Evolutionary conservation across 2,888 invertebrate genomes (phyloP).

Genomic region (Perdita meconis): DNA sequence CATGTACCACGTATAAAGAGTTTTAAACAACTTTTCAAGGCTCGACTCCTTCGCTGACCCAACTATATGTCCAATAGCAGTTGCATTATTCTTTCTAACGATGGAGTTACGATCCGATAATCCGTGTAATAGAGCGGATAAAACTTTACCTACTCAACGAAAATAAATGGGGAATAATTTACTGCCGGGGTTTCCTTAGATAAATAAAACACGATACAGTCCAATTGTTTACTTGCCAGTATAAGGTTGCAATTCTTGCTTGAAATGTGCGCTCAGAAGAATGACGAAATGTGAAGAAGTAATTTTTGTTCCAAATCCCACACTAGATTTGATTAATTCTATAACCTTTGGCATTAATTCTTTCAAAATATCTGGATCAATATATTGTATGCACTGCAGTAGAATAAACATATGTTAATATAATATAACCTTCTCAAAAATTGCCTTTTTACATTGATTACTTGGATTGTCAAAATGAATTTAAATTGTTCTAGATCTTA

Average conservation of each 20-base stretch:
- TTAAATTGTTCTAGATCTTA: too few relatives aligned
- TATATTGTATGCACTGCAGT: conserved; percentile 88
- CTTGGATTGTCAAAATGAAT: too few relatives aligned
- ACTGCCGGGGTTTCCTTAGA: background rate
- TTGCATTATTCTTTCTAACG: conserved; percentile 93
- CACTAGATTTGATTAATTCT: conserved; percentile 92
- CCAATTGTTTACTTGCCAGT: conserved; percentile 82
- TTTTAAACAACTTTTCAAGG: conserved; percentile 88
- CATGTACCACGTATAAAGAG: conserved; percentile 88
- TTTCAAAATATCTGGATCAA: conserved; percentile 91
- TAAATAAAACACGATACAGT: background rate
- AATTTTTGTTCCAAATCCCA: conserved; percentile 93
- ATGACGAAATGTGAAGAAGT: conserved; percentile 92
- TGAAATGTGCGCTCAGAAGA: conserved; percentile 85
- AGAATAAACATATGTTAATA: conserved; percentile 45
- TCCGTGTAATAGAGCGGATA: conserved; percentile 89
- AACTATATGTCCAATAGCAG: conserved; percentile 93
- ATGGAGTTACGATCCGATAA: conserved; percentile 93
- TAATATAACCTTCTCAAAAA: background rate
- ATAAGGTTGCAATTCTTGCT: conserved; percentile 86
- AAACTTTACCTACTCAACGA: conserved; percentile 85
- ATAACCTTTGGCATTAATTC: conserved; percentile 92
- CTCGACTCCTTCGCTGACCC: conserved; percentile 91
- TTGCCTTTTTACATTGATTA: too few relatives aligned
- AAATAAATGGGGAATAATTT: conserved; percentile 29